These are phyloP conservation scores for Uloborus plumipes DNA, from an alignment of 2,888 invertebrate species.

Conservation along the genomic window DNA sequence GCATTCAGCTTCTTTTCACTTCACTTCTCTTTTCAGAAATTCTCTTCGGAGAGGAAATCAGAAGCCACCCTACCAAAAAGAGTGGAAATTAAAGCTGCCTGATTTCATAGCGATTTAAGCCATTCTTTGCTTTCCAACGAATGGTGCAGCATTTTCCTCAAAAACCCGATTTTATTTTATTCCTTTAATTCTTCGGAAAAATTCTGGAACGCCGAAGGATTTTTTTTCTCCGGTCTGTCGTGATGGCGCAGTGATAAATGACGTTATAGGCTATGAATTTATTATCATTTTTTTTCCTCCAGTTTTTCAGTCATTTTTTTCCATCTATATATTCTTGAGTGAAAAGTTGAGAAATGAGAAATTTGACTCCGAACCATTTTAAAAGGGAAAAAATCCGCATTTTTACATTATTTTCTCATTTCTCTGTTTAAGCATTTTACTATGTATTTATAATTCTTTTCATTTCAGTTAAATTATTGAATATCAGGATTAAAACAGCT, in stretches of 20 bases:
- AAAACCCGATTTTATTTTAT: too few relatives aligned
- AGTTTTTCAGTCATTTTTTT: neutral
- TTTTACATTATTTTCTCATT: too few relatives aligned
- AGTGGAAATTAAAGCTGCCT: too few relatives aligned
- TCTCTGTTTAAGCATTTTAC: neutral
- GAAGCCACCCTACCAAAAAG: too few relatives aligned
- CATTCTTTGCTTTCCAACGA: neutral
- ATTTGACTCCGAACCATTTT: slow-evolving; percentile 1
- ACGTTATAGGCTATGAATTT: slow-evolving; percentile 19
- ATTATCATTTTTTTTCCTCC: slow-evolving; percentile 3
- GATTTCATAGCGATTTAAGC: neutral
- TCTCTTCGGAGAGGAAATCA: too few relatives aligned
- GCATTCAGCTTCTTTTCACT: too few relatives aligned
- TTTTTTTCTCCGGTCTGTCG: neutral
- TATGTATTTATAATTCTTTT: neutral
- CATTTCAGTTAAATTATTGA: too few relatives aligned
- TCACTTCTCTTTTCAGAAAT: too few relatives aligned
- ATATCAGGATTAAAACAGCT: too few relatives aligned
- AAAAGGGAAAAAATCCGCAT: too few relatives aligned
- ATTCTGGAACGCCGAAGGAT: neutral
- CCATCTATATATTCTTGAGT: neutral
- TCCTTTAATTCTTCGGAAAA: too few relatives aligned
- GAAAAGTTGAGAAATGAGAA: slow-evolving; percentile 9
- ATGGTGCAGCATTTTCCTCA: slow-evolving; percentile 4
- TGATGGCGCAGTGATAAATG: slow-evolving; percentile 20